phyloP scores from a whole-genome alignment of 2,888 invertebrate species.

The Catocala sponsa region DNA sequence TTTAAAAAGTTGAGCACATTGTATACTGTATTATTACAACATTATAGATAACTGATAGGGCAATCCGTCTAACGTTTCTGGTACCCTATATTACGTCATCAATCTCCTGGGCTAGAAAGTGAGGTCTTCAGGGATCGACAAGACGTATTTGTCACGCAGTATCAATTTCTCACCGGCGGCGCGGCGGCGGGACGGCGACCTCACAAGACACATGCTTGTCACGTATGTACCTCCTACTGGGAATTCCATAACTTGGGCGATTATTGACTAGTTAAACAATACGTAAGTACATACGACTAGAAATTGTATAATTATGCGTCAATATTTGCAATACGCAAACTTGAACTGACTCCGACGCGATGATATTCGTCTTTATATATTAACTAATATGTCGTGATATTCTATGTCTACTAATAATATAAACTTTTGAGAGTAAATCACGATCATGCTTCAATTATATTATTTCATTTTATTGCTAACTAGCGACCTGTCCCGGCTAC shows the following conservation, averaged over 20 bases:
- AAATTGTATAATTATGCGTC: background rate
- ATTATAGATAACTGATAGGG: background rate
- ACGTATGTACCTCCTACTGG: conserved; percentile 26
- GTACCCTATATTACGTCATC: conserved; percentile 35
- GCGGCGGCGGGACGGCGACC: conserved; percentile 1
- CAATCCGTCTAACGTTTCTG: conserved; percentile 30
- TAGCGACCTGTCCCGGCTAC: no score
- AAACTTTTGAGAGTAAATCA: no score
- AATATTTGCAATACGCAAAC: no score
- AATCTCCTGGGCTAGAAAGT: conserved; percentile 56
- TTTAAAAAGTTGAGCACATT: no score
- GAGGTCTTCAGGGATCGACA: conserved; percentile 44
- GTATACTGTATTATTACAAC: no score
- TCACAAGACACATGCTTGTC: conserved; percentile 26
- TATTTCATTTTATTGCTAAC: no score
- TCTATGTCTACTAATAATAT: no score
- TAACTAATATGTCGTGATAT: no score
- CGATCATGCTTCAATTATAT: no score
- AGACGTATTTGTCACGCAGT: conserved; percentile 40
- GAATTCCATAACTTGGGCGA: conserved; percentile 31
- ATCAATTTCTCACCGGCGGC: conserved; percentile 34
- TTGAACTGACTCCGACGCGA: no score
- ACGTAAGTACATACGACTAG: background rate
- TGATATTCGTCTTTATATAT: no score
- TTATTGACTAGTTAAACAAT: conserved; percentile 38